Conservation (phyloP, 2,113 vertebrate species). For the Narcine bancroftii region DNA sequence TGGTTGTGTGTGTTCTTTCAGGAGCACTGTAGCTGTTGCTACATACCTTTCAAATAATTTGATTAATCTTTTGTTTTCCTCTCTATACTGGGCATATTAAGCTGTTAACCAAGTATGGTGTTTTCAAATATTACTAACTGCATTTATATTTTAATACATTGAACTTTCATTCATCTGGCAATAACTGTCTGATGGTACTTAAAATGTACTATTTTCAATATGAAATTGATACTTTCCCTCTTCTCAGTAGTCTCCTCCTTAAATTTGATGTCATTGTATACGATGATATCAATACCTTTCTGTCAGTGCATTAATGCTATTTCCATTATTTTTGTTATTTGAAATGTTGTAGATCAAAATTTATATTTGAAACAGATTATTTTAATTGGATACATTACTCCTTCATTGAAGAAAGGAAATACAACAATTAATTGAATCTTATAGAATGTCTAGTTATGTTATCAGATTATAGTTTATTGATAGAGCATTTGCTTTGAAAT, state of each 20-base stretch:
- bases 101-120: not conserved
- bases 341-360: not conserved
- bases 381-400: not conserved
- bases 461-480: not conserved
- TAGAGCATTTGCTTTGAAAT: not conserved
- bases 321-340: not conserved
- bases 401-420: not conserved
- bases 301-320: not conserved
- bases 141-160: not conserved
- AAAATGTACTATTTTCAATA: not conserved
- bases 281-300: not conserved
- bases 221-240: not conserved
- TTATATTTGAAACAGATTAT: constrained; percentile 14
- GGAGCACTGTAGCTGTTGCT: too few species aligned
- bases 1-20: too few species aligned
- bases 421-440: not conserved
- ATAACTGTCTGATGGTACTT: not conserved
- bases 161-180: not conserved
- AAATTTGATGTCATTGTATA: not conserved
- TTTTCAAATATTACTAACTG: not conserved
- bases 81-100: not conserved
- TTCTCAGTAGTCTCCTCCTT: too few species aligned
- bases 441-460: not conserved
- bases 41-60: not conserved
- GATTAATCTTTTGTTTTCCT: not conserved